phyloP scores from a whole-genome alignment of 64 coral and sea anemone species.

The Acropora yongei region DNA sequence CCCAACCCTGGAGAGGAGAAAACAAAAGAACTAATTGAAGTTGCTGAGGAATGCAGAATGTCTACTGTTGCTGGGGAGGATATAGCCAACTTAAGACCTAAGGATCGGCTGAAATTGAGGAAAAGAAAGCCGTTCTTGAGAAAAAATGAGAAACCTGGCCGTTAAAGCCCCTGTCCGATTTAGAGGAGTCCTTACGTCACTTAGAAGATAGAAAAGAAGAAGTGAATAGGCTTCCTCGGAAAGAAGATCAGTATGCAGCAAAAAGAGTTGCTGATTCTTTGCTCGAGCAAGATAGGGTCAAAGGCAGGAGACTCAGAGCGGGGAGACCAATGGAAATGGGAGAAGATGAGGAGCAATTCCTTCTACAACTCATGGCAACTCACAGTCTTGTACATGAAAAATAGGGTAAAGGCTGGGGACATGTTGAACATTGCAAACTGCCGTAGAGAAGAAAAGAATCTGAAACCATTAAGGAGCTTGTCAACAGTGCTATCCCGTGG shows the following conservation, averaged over 20 bases:
- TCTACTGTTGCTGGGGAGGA: conserved; percentile 40
- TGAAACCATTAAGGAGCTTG: no score
- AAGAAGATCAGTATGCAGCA: conserved; percentile 35
- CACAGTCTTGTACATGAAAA: conserved; percentile 38
- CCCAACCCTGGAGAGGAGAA: conserved; percentile 31
- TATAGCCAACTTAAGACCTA: conserved; percentile 19
- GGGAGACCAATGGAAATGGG: conserved; percentile 28
- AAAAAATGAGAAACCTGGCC: conserved; percentile 18
- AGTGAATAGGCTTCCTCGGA: conserved; percentile 17
- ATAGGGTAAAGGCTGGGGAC: conserved; percentile 28
- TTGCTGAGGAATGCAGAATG: conserved; percentile 35
- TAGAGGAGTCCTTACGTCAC: not conserved
- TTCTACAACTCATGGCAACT: conserved; percentile 36
- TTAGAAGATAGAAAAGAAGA: conserved; percentile 16
- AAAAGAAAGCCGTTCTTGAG: conserved; percentile 25
- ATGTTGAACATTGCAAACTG: no score
- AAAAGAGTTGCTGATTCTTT: conserved; percentile 53
- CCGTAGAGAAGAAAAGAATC: no score
- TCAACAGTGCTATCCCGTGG: no score
- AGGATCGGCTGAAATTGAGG: conserved; percentile 28
- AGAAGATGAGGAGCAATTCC: conserved; percentile 39
- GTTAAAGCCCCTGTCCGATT: conserved; percentile 1
- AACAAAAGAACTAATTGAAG: conserved; percentile 37
- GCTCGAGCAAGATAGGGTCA: conserved; percentile 28
- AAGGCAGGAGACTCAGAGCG: conserved; percentile 44